Evolutionary conservation across 1,140 invertebrate genomes (phyloP).

Genomic region (Plutomurus gul): DNA sequence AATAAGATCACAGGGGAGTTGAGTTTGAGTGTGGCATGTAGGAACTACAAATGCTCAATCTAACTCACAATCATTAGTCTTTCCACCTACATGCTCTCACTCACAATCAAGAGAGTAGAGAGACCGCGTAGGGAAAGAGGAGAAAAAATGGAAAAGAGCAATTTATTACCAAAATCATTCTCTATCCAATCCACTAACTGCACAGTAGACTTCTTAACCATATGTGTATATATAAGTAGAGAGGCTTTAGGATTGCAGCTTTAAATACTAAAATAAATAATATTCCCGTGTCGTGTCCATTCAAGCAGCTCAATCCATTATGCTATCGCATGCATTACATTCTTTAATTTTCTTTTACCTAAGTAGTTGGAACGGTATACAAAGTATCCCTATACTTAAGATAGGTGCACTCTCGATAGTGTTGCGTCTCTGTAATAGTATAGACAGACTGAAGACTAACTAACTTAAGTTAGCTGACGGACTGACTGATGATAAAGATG

Average conservation of each 20-base stretch:
- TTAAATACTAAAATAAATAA: conserved; percentile 31
- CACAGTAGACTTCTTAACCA: no score
- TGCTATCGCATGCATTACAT: conserved; percentile 16
- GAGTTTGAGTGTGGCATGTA: neutral
- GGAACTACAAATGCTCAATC: conserved; percentile 21
- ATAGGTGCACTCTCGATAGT: neutral
- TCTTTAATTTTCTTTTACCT: neutral
- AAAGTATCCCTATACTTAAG: no score
- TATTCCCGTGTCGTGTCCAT: conserved; percentile 15
- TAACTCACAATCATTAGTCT: conserved; percentile 2
- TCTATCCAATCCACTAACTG: neutral
- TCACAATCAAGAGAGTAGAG: conserved; percentile 10
- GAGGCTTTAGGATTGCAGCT: neutral
- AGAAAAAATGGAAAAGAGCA: conserved; percentile 24
- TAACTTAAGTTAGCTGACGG: neutral
- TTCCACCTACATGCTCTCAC: conserved; percentile 24
- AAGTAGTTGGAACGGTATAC: no score
- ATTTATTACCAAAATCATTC: conserved; percentile 23
- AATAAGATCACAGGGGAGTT: conserved; percentile 16
- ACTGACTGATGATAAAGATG: conserved; percentile 42
- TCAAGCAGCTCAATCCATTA: conserved; percentile 19
- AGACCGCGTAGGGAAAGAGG: conserved; percentile 26
- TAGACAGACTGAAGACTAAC: neutral
- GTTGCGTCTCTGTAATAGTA: neutral
- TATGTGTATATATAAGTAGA: no score